Percentiles rank a stretch among this genome's conserved stretches.
phyloP scores from a whole-genome alignment of 2,113 vertebrate species.

The Myrmecophaga tridactyla region DNA sequence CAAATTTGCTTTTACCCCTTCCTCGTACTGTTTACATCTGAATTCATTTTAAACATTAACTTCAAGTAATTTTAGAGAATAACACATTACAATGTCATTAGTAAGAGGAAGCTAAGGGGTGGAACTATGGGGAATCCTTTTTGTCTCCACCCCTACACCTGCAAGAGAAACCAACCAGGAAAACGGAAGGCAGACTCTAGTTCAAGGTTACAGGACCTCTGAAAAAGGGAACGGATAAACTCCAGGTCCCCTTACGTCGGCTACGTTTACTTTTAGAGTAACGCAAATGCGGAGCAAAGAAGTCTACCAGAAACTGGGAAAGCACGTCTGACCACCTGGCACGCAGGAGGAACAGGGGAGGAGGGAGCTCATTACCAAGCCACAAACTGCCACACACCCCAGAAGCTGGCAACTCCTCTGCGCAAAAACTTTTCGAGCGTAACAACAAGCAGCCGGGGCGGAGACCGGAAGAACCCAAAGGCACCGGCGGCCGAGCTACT shows the following conservation, averaged over 20 bases:
- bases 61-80: neutral
- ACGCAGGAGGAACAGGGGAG: neutral
- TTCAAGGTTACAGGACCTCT: conserved; percentile 52
- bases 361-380: neutral
- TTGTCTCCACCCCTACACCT: neutral
- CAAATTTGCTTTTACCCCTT: neutral
- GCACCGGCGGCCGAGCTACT: accelerated
- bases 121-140: neutral
- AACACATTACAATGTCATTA: neutral
- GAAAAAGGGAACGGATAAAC: neutral
- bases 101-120: neutral
- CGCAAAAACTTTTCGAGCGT: neutral
- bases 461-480: neutral
- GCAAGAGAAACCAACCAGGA: neutral
- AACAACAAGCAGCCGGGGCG: neutral
- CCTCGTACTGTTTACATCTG: neutral
- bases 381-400: neutral
- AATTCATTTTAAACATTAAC: conserved; percentile 10
- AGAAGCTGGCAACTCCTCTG: too few relatives aligned
- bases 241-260: neutral
- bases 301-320: neutral
- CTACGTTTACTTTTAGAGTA: neutral
- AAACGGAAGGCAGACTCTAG: neutral
- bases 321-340: neutral
- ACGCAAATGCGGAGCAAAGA: neutral